Percentiles rank a stretch among this genome's conserved stretches.
phyloP scores from a whole-genome alignment of 2,797 vertebrate genomes.

The Pygocentrus nattereri region DNA sequence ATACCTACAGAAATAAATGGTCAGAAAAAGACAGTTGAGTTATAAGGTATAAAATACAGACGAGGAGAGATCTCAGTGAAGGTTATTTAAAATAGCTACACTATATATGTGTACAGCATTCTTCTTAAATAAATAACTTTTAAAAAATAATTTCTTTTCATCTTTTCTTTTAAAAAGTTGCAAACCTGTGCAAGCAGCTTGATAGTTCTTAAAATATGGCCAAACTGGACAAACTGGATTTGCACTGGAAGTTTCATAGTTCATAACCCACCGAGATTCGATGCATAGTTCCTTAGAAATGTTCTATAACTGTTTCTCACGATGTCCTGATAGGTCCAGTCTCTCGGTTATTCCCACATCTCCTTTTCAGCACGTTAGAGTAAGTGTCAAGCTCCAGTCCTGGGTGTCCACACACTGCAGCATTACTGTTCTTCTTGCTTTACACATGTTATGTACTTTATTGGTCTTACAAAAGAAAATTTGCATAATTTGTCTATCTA shows the following conservation, averaged over 20 bases:
- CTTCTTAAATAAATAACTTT: slow-evolving; percentile 76
- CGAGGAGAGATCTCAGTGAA: slow-evolving; percentile 27
- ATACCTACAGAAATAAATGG: slow-evolving; percentile 48
- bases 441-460: too few species aligned
- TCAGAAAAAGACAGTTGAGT: slow-evolving; percentile 40
- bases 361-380: not conserved
- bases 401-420: not conserved
- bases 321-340: not conserved
- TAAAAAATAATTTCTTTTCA: slow-evolving; percentile 70
- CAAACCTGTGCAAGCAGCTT: slow-evolving; percentile 67
- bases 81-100: slow-evolving; percentile 67
- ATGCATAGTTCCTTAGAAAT: slow-evolving; percentile 45
- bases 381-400: not conserved
- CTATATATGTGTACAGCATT: slow-evolving; percentile 59
- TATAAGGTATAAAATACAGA: slow-evolving; percentile 46
- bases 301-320: not conserved
- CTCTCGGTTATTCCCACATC: not conserved
- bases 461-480: too few species aligned
- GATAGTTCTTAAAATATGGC: slow-evolving; percentile 67
- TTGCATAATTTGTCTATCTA: not conserved
- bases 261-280: slow-evolving; percentile 47
- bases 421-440: not conserved
- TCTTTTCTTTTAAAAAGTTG: slow-evolving; percentile 63
- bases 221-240: slow-evolving; percentile 45
- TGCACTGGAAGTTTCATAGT: slow-evolving; percentile 50